These are phyloP conservation scores for Bujurquina vittata DNA, from an alignment of 2,113 vertebrate species.

Conservation along the genomic window DNA sequence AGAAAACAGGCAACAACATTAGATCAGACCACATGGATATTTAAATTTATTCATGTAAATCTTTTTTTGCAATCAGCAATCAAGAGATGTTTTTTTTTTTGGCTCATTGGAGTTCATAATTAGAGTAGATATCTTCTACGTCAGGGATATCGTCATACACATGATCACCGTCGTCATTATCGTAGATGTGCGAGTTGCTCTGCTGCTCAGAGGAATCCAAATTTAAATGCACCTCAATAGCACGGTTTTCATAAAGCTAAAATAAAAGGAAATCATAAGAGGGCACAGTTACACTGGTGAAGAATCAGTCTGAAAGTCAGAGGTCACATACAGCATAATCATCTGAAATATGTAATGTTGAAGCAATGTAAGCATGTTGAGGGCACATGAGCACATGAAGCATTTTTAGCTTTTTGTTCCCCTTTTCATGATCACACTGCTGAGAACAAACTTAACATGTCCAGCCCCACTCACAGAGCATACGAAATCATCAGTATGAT, in stretches of 20 bases:
- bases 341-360: neutral
- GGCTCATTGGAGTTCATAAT: neutral
- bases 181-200: neutral
- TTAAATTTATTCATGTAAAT: no score
- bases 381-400: neutral
- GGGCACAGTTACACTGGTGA: neutral
- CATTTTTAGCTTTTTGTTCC: no score
- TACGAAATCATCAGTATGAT: neutral
- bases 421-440: no score
- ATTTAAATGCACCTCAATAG: neutral
- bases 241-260: neutral
- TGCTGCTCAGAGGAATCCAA: neutral
- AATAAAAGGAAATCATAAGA: neutral
- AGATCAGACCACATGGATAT: no score
- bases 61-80: neutral
- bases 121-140: neutral
- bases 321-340: neutral
- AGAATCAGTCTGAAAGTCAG: neutral
- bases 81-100: neutral
- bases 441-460: rapidly evolving
- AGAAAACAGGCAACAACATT: neutral
- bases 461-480: neutral
- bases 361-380: neutral
- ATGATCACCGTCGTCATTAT: neutral
- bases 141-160: neutral